Conservation (phyloP, 2,888 invertebrate species). For the Gisinianus flammeolus region DNA sequence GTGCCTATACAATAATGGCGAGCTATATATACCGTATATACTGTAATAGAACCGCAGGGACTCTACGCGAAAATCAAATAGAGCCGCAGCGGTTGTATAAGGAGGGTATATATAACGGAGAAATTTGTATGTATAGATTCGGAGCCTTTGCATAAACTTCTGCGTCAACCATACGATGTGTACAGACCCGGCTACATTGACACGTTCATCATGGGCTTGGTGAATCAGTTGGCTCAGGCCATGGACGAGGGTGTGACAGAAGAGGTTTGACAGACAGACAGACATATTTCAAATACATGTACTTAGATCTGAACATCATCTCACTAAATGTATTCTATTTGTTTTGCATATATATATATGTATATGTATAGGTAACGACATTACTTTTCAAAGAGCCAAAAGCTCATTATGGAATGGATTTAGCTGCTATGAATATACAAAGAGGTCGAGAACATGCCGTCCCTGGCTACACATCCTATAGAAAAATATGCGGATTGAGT, state of each 20-base stretch:
- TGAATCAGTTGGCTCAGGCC: slow-evolving; percentile 63
- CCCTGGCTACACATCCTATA: slow-evolving; percentile 62
- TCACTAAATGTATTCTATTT: background rate
- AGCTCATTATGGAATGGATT: slow-evolving; percentile 64
- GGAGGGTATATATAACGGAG: too few species aligned
- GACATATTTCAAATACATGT: background rate
- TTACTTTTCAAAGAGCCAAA: slow-evolving; percentile 62
- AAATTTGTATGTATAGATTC: slow-evolving; percentile 61
- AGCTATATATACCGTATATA: too few species aligned
- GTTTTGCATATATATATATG: background rate
- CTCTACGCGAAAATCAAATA: too few species aligned
- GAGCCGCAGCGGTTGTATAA: too few species aligned
- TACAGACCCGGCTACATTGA: slow-evolving; percentile 64
- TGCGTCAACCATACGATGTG: slow-evolving; percentile 64
- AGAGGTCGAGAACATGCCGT: slow-evolving; percentile 65
- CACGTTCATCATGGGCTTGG: slow-evolving; percentile 63
- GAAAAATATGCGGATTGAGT: slow-evolving; percentile 61
- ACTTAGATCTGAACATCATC: background rate
- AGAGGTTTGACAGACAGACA: slow-evolving; percentile 59
- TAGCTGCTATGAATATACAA: slow-evolving; percentile 65
- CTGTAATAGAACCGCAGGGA: too few species aligned
- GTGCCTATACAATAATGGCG: too few species aligned
- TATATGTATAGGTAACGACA: slow-evolving; percentile 58
- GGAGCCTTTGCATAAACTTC: slow-evolving; percentile 62
- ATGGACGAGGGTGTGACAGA: slow-evolving; percentile 64